Evolutionary conservation across 2,113 vertebrate genomes (phyloP), one percentile per base, ranked within the genome.

Genomic region (Odocoileus virginianus): DNA sequence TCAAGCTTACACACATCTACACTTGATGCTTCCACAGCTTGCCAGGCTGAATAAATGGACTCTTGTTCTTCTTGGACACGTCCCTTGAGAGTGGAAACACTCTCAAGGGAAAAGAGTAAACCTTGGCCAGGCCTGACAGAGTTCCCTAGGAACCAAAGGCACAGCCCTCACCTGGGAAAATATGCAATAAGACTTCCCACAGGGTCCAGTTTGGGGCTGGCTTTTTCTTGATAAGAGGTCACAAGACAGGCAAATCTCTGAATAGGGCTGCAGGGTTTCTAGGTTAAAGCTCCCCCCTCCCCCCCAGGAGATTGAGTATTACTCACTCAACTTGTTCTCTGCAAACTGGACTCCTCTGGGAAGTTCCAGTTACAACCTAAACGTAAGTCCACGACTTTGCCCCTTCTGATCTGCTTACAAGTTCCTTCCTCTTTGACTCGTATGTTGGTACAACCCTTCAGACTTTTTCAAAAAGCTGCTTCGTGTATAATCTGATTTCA

Each of bases 301-400:
- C 47, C 57, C 90, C 96, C 40, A 14, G 40, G 40, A 54, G 17
- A 95, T 5, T 47, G 36, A 91, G n/a, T 55, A 0, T 2, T 95
- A 89, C 21, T 86, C 88, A 87, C 94, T 98, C 85, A 79, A 58
- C 6, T 61, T 87, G 25, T 57, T 98, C 60, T 93, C 93, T 36
- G 45, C 43, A 95, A 96, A 95, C 88, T 57, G 55, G 58, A 61
- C 33, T 98, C 81, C 52, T 21, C 85, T 95, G 47, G 60, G 81
- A 85, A 97, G 79, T 6, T 2, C 27, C 79, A 76, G 81, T 50
- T 81, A 94, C 45, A 78, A 74, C 76, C 96, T 97, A 6, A 64
- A 96, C 86, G 71, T 50, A 60, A 74, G n/a, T 45, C 78, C 74
- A 89, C 30, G 17, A 47, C 47, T 54, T 43, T 33, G 19, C 23